A percentile compares a stretch with the other conserved stretches of the same genome.
phyloP scores from a whole-genome alignment of 2,888 invertebrate genomes.

The Acholoe squamosa region DNA sequence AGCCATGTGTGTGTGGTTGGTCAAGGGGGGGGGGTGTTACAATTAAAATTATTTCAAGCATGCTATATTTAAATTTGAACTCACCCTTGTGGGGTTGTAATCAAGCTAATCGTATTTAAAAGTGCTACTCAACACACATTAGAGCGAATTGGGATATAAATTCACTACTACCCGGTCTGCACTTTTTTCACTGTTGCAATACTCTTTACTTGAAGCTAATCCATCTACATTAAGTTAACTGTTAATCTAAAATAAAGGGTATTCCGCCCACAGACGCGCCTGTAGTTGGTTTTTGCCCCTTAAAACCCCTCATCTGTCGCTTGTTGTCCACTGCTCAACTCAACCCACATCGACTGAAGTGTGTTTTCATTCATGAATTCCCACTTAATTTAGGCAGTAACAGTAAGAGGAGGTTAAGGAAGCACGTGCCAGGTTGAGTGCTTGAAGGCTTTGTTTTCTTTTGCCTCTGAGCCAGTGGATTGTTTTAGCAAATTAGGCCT shows the following conservation, averaged over 20 bases:
- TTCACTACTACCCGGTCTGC: not conserved
- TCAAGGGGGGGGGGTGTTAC: too few relatives aligned
- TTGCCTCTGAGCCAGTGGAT: not conserved
- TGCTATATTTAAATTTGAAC: too few relatives aligned
- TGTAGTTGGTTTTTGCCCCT: not conserved
- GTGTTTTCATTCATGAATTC: conserved; percentile 23
- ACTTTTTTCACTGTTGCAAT: too few relatives aligned
- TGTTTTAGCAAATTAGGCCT: conserved; percentile 37
- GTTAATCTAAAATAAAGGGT: conserved; percentile 22
- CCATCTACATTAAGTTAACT: conserved; percentile 30
- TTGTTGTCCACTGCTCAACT: not conserved
- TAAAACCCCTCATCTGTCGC: not conserved
- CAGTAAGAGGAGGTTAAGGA: not conserved
- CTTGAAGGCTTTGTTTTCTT: conserved; percentile 34
- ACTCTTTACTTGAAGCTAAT: not conserved
- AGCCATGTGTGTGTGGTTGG: too few relatives aligned
- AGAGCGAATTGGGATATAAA: too few relatives aligned
- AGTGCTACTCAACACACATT: too few relatives aligned
- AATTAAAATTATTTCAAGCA: too few relatives aligned
- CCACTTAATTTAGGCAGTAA: conserved; percentile 28
- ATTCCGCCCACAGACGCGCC: not conserved
- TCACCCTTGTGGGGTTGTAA: too few relatives aligned
- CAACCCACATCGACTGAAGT: not conserved
- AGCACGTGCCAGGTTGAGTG: not conserved
- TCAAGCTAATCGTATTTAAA: too few relatives aligned